Percentiles rank a stretch among this genome's conserved stretches.
These are phyloP conservation scores for Bujurquina vittata DNA, from an alignment of 2,113 vertebrate genomes.

Conservation along the genomic window DNA sequence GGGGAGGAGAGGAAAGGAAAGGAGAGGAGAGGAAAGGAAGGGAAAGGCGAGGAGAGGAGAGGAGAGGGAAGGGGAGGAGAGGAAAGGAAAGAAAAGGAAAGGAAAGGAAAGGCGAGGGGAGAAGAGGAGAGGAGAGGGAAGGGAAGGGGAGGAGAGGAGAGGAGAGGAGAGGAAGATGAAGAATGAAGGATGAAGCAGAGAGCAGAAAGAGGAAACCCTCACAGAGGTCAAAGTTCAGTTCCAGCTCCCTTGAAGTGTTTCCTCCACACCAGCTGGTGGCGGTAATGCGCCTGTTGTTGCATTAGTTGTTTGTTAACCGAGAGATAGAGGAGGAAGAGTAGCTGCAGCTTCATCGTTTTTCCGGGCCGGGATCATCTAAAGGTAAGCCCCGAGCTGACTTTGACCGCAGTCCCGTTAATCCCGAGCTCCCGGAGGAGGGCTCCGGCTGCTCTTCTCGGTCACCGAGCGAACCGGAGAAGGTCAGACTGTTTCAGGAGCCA, in stretches of 20 bases:
- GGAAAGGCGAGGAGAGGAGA: too few species aligned
- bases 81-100: too few species aligned
- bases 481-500: background rate
- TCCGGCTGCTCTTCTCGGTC: background rate
- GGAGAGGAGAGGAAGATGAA: background rate
- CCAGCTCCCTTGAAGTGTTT: background rate
- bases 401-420: background rate
- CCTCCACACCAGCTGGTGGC: background rate
- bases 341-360: background rate
- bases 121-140: too few species aligned
- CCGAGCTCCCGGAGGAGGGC: accelerated
- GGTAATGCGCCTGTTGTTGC: background rate
- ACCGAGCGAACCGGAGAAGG: background rate
- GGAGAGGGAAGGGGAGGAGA: too few species aligned
- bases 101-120: too few species aligned
- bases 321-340: background rate
- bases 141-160: too few species aligned
- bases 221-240: accelerated
- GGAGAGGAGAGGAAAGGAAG: too few species aligned
- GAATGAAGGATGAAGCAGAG: background rate
- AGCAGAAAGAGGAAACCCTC: background rate
- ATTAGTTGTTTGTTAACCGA: background rate
- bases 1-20: too few species aligned
- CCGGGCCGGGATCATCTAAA: background rate
- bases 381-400: background rate